A percentile compares a stretch with the other conserved stretches of the same genome.
Conservation (phyloP, 2,797 vertebrate species). For the Hapalemur alaotrensis region DNA sequence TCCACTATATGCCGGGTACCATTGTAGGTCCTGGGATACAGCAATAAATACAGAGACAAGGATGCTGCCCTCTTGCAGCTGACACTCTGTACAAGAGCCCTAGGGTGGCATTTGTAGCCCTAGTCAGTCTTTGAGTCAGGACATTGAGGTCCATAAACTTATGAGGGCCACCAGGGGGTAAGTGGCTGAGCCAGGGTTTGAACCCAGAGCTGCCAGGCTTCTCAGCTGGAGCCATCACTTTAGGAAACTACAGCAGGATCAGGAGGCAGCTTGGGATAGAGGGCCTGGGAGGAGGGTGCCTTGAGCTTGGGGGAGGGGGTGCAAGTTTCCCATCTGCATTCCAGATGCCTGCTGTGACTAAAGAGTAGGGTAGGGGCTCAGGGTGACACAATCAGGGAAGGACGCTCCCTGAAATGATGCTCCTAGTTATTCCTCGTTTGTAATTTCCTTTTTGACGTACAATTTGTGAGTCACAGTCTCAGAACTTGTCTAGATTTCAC, state of each 20-base stretch:
- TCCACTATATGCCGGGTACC: background rate
- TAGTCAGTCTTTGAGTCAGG: background rate
- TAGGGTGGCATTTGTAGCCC: background rate
- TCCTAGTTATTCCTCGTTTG: constrained; percentile 39
- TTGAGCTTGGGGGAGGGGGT: background rate
- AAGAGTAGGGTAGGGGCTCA: background rate
- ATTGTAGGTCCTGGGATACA: background rate
- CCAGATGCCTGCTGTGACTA: constrained; percentile 46
- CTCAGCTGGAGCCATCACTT: background rate
- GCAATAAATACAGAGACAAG: background rate
- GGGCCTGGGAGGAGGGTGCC: background rate
- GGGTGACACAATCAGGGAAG: constrained; percentile 42
- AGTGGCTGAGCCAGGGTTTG: background rate
- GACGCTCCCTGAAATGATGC: background rate
- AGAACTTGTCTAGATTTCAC: constrained; percentile 67
- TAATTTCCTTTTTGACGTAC: constrained; percentile 70
- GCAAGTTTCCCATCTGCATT: constrained; percentile 1
- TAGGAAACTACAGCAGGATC: background rate
- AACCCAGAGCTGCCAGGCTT: background rate
- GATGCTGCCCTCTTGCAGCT: background rate
- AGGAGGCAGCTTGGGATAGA: background rate
- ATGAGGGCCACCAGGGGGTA: background rate
- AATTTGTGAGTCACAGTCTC: constrained; percentile 68
- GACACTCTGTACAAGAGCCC: background rate
- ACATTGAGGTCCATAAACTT: background rate